These are phyloP conservation scores for Craniophora ligustri DNA, from an alignment of 2,888 invertebrate species.

Conservation along the genomic window DNA sequence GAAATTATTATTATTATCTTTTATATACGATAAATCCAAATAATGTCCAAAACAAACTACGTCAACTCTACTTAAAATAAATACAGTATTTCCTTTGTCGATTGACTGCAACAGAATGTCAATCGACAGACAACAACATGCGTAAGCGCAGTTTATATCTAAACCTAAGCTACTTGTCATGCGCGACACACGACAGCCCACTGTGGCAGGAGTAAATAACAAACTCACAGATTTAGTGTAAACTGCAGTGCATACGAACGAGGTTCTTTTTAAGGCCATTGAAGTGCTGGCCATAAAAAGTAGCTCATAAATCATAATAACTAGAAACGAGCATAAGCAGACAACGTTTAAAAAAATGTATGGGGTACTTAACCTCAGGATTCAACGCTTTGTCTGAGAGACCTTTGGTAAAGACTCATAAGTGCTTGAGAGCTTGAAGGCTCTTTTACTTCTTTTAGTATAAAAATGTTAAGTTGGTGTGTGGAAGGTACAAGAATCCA, in stretches of 20 bases:
- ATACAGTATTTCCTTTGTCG: no score
- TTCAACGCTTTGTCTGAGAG: neutral
- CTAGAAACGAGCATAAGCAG: no score
- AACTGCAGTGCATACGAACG: constrained; percentile 20
- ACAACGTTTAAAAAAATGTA: no score
- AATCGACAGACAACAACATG: constrained; percentile 4
- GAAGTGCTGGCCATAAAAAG: neutral
- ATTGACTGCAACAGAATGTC: neutral
- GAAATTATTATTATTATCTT: no score
- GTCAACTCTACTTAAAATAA: no score
- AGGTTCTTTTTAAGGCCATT: constrained; percentile 18
- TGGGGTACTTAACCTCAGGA: neutral
- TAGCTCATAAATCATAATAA: neutral
- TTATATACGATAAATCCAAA: no score
- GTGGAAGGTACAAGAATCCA: no score
- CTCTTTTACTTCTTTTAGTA: no score
- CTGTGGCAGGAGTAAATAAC: constrained; percentile 32
- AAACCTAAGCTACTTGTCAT: constrained; percentile 39
- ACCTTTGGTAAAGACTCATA: neutral
- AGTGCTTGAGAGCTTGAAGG: neutral
- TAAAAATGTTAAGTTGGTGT: no score
- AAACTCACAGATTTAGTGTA: constrained; percentile 20
- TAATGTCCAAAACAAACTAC: no score
- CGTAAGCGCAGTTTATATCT: constrained; percentile 29
- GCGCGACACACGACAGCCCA: constrained; percentile 30